Conservation (phyloP, 1,140 invertebrate species). For the Scaptomyza pallida region DNA sequence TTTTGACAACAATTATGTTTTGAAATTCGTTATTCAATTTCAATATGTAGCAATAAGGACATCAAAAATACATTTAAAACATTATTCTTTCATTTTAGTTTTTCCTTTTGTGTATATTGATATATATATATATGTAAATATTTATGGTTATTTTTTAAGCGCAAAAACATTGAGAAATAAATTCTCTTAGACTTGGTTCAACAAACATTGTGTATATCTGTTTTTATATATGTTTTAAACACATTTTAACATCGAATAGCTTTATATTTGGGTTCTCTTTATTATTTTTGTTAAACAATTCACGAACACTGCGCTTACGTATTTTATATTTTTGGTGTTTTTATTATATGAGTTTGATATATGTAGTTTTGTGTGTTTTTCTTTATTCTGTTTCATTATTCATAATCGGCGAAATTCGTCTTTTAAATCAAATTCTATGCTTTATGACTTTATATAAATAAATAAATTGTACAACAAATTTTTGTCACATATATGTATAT, state of each 20-base stretch:
- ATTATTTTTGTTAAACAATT: not conserved
- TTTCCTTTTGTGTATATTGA: slow-evolving; percentile 3
- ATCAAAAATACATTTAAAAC: slow-evolving; percentile 48
- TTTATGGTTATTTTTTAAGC: slow-evolving; percentile 1
- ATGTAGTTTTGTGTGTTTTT: no score
- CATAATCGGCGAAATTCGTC: slow-evolving; percentile 53
- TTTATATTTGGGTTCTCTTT: not conserved
- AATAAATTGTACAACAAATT: slow-evolving; percentile 39
- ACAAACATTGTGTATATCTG: not conserved
- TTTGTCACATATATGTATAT: slow-evolving; percentile 22
- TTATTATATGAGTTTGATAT: no score
- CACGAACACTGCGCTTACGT: not conserved
- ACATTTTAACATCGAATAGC: slow-evolving; percentile 39
- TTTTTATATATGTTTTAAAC: slow-evolving; percentile 30
- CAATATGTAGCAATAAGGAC: slow-evolving; percentile 36
- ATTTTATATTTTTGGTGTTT: no score
- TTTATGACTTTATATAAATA: slow-evolving; percentile 31
- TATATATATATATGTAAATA: slow-evolving; percentile 14
- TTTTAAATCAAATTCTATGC: slow-evolving; percentile 40
- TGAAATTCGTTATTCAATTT: slow-evolving; percentile 12
- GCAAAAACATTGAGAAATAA: slow-evolving; percentile 5
- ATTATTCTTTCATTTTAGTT: slow-evolving; percentile 3
- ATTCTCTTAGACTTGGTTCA: slow-evolving; percentile 1
- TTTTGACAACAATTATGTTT: slow-evolving; percentile 12
- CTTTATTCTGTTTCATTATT: slow-evolving; percentile 16